Percentiles rank a stretch among this genome's conserved stretches.
These are phyloP conservation scores for Polydesmus complanatus DNA, from an alignment of 2,888 invertebrate species.

Conservation along the genomic window DNA sequence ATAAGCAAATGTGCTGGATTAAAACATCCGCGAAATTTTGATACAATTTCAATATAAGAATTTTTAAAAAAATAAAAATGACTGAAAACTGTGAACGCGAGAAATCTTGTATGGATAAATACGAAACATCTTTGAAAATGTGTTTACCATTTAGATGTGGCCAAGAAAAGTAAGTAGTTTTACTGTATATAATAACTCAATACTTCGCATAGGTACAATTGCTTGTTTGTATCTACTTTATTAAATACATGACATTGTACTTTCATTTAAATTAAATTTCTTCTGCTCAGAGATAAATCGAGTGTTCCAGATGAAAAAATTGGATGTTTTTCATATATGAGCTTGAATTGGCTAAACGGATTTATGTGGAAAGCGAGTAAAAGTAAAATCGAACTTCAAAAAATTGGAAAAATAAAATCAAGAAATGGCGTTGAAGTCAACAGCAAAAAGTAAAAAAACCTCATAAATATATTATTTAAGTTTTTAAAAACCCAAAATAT, in stretches of 20 bases:
- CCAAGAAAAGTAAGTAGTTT: neutral
- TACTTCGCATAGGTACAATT: neutral
- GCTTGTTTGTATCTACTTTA: no score
- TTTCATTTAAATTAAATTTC: no score
- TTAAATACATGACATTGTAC: no score
- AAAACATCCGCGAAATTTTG: no score
- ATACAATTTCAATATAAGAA: no score
- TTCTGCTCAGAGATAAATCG: neutral
- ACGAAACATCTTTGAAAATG: neutral
- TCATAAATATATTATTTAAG: neutral
- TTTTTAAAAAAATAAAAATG: no score
- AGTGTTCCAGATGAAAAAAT: neutral
- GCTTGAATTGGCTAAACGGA: slow-evolving; percentile 1
- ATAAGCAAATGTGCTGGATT: no score
- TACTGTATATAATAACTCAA: neutral
- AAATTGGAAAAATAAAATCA: slow-evolving; percentile 6
- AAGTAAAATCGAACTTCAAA: neutral
- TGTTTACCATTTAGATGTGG: neutral
- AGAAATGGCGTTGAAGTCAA: slow-evolving; percentile 1
- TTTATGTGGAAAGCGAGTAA: slow-evolving; percentile 3
- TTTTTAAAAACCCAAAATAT: neutral
- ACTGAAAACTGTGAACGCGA: neutral
- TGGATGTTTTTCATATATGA: slow-evolving; percentile 1
- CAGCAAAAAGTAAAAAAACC: slow-evolving; percentile 1
- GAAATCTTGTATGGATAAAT: neutral